Evolutionary conservation across 2,888 invertebrate species (phyloP).

Genomic region (Liodrosophila aerea): DNA sequence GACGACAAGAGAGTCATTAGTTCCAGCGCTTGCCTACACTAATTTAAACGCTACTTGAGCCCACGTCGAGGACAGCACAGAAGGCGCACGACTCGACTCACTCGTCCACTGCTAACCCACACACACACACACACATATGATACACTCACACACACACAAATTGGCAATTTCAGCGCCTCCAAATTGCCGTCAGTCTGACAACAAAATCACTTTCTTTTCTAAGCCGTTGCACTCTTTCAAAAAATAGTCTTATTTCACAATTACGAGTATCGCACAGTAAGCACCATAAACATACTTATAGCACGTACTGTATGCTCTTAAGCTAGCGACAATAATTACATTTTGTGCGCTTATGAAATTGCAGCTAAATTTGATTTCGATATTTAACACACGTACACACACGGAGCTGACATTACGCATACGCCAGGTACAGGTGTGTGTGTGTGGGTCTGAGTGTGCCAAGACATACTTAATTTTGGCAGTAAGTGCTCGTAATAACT

Average conservation of each 20-base stretch:
- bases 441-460: background rate
- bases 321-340: constrained; percentile 71
- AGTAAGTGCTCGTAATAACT: constrained; percentile 20
- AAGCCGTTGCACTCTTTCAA: constrained; percentile 39
- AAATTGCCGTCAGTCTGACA: constrained; percentile 54
- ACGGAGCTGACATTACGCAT: constrained; percentile 63
- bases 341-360: constrained; percentile 51
- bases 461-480: constrained; percentile 25
- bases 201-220: constrained; percentile 74
- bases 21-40: constrained; percentile 73
- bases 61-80: constrained; percentile 44
- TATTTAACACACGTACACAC: constrained; percentile 56
- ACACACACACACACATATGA: constrained; percentile 22
- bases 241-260: constrained; percentile 41
- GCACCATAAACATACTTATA: constrained; percentile 13
- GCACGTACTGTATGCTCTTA: constrained; percentile 17
- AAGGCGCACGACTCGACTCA: constrained; percentile 14
- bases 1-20: constrained; percentile 65
- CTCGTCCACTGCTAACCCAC: constrained; percentile 30
- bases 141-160: constrained; percentile 34
- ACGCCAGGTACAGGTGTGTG: constrained; percentile 37
- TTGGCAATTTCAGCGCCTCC: constrained; percentile 70
- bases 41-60: constrained; percentile 66
- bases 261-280: constrained; percentile 7
- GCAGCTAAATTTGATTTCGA: constrained; percentile 42